Base-by-base conservation (phyloP, 2,113 vertebrate species). In the Salminus brasiliensis region DNA sequence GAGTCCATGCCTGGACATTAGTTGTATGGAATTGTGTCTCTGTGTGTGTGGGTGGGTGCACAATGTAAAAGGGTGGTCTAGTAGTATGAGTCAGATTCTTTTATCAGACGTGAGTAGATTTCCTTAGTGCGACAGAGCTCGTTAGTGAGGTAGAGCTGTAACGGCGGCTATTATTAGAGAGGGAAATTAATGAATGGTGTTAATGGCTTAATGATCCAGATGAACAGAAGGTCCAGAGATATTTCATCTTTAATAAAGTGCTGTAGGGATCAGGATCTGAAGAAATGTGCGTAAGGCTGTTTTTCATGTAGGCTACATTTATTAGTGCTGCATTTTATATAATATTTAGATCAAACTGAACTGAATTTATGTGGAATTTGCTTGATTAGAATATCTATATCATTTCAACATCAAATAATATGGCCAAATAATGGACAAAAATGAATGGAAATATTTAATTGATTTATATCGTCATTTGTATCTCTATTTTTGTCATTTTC, bases 81-180 rank as follows among this genome's bases (percentile, higher is more conserved):
- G 4, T 2, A 55, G n/a, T 55, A 32, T 4, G 18, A 45, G 36
- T 29, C 41, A 13, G 29, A n/a, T 7, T 25, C 21, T 36, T 62
- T 62, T 47, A 47, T 63, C 41, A 34, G 72, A 45, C 23, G 13
- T n/a, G 3, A 23, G 27, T 23, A 18, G 62, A 63, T 74, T 32
- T 63, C 39, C 23, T 63, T 30, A 63, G 55, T 4, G 55, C 62
- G 39, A 47, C 57, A 32, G 25, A 45, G 57, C 72, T 75, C 60
- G 13, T 65, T 75, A 36, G 43, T 52, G 43, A 52, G 34, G 55
- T 59, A 8, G 4, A 74, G 29, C 43, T 49, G 41, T 25, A n/a
- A 49, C 10, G 29, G 21, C 29, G 41, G 57, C 57, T 74, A 74
- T 75, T 75, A 36, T 65, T 65, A 75, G 60, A n/a, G 21, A 65